Evolutionary conservation across 2,113 vertebrate genomes (phyloP).

Genomic region (Periophthalmodon schlosseri): DNA sequence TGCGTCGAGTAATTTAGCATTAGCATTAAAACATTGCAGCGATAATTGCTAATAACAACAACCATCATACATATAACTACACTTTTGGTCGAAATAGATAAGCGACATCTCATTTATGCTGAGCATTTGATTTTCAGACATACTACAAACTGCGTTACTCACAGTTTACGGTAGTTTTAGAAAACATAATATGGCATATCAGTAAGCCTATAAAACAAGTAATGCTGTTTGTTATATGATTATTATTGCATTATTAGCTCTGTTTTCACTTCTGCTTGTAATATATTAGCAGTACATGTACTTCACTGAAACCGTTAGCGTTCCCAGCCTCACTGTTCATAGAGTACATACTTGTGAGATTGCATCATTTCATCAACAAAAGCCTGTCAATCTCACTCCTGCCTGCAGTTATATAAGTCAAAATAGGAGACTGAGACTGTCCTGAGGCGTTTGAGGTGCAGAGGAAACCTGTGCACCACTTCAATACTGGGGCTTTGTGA

Average conservation of each 20-base stretch:
- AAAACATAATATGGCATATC: too few species aligned
- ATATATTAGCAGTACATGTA: not conserved
- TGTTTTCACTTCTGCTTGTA: not conserved
- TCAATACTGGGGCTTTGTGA: slow-evolving; percentile 55
- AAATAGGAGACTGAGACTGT: slow-evolving; percentile 20
- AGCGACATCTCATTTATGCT: too few species aligned
- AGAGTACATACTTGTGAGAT: not conserved
- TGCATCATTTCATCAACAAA: not conserved
- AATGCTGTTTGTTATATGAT: not conserved
- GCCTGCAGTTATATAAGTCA: slow-evolving; percentile 43
- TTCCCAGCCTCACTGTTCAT: not conserved
- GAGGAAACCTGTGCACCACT: slow-evolving; percentile 41
- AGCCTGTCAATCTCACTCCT: not conserved
- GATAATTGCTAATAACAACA: too few species aligned
- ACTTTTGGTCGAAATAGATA: too few species aligned
- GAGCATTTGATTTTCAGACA: too few species aligned
- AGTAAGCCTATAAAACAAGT: too few species aligned
- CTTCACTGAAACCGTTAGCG: not conserved
- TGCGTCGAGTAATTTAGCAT: too few species aligned
- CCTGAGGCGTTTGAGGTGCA: slow-evolving; percentile 17
- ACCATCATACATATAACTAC: too few species aligned
- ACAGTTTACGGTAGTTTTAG: too few species aligned
- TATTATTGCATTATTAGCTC: not conserved
- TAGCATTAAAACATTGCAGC: too few species aligned
- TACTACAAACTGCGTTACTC: too few species aligned